phyloP scores from a whole-genome alignment of 1,140 invertebrate genomes.

The Trachymyrmex cornetzi region DNA sequence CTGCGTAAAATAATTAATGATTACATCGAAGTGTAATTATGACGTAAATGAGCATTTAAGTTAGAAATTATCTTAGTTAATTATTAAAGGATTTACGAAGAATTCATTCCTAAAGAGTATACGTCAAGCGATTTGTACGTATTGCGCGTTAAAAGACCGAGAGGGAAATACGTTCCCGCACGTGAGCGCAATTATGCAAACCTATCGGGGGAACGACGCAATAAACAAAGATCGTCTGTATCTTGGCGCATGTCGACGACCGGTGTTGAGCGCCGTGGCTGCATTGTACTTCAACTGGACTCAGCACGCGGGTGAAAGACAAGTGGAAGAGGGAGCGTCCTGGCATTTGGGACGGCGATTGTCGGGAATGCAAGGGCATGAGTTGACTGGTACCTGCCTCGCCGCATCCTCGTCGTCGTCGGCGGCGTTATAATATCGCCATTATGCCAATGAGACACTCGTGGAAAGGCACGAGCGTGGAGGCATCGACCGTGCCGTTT shows the following conservation, averaged over 20 bases:
- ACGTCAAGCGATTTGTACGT: slow-evolving; percentile 25
- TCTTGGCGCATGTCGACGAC: slow-evolving; percentile 27
- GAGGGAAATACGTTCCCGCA: slow-evolving; percentile 58
- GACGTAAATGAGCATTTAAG: not conserved
- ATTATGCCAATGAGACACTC: slow-evolving; percentile 42
- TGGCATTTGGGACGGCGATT: slow-evolving; percentile 74
- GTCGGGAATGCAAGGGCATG: slow-evolving; percentile 73
- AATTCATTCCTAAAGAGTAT: not conserved
- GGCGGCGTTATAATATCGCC: slow-evolving; percentile 45
- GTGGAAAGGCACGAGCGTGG: not conserved
- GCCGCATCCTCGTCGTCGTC: slow-evolving; percentile 13
- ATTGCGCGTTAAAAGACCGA: not conserved
- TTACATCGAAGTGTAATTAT: not conserved
- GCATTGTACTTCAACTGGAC: slow-evolving; percentile 55
- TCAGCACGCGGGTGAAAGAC: slow-evolving; percentile 62
- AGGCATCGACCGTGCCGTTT: slow-evolving; percentile 32
- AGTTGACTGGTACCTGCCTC: slow-evolving; percentile 43
- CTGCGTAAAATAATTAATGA: not conserved
- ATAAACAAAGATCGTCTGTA: slow-evolving; percentile 62
- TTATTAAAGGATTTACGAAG: slow-evolving; percentile 25
- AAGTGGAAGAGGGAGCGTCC: slow-evolving; percentile 70
- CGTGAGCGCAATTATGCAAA: slow-evolving; percentile 68
- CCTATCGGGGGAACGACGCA: slow-evolving; percentile 39
- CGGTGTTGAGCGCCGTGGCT: slow-evolving; percentile 4
- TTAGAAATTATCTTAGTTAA: slow-evolving; percentile 7